phyloP scores from a whole-genome alignment of 2,113 vertebrate genomes.

The Onychostruthus taczanowskii region DNA sequence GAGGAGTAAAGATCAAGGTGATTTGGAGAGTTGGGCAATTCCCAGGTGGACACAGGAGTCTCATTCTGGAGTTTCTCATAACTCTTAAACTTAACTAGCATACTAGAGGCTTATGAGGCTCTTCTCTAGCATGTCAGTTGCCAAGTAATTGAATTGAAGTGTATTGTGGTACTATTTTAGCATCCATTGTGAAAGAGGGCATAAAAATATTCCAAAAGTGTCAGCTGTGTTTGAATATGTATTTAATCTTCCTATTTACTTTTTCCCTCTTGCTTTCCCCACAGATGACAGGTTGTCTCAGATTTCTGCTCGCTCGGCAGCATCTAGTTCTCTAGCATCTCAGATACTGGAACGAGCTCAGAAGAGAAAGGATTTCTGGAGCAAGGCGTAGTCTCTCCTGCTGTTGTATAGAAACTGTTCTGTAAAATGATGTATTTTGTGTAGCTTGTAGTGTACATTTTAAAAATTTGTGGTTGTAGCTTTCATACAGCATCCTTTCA shows the following conservation, averaged over 20 bases:
- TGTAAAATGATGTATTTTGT: background rate
- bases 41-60: background rate
- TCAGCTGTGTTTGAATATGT: background rate
- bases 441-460: background rate
- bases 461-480: background rate
- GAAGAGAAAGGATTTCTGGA: slow-evolving; percentile 84
- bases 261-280: background rate
- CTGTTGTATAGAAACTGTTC: background rate
- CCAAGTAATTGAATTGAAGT: background rate
- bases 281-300: slow-evolving; percentile 83
- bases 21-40: background rate
- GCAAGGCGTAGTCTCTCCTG: slow-evolving; percentile 67
- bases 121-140: background rate
- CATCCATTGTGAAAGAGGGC: background rate
- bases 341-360: slow-evolving; percentile 82
- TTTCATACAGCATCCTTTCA: background rate
- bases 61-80: background rate
- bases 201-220: background rate
- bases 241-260: background rate
- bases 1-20: background rate
- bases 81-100: background rate
- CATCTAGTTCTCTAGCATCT: slow-evolving; percentile 81
- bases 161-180: background rate
- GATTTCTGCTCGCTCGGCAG: slow-evolving; percentile 82
- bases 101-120: background rate